Evolutionary conservation across 1,140 invertebrate species (phyloP), one percentile per base, ranked within the genome.

Genomic region (Lethrus apterus): DNA sequence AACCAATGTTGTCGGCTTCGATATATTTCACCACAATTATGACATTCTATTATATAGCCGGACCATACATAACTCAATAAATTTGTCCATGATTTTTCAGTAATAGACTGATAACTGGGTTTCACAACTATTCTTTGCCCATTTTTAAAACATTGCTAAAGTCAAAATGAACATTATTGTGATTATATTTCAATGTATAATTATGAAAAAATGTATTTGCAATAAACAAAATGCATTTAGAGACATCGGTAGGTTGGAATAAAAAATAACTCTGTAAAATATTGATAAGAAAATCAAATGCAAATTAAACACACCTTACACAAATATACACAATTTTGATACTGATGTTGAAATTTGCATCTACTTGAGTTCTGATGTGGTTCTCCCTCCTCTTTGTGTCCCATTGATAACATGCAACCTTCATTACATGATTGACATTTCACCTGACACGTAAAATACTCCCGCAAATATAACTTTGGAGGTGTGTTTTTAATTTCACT

Each of bases 1-100:
- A 83, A 90, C 89, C 88, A 93, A 62, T 84, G 84, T 58, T 90
- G 80, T 7, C 86, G 71, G 62, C 84, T 86, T 32, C 83, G 71
- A 62, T 86, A 89, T 48, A 90, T 89, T 52, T 89, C 79, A 1
- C 88, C 87, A 70, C 86, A 90, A 51, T 79, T 75, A 24, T 75
- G 74, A 69, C 89, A 93, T 55, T 90, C 84, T 23, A 91, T 77
- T 1, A 86, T 77, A 63, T 84, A 85, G 59, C 86, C 86, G 29
- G 83, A 80, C 85, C 84, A 90, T 1, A 84, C 81, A 64, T 84
- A 89, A 58, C 80, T 85, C 2, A 83, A 80, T 13, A 86, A 60
- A 18, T 82, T 82, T 23, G 82, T 72, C 81, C 80, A 85, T 11
- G 80, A 76, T 49, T 72, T 79, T 44, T 86, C 81, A 43, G 69